Percentiles rank a stretch among this genome's conserved stretches.
Evolutionary conservation across 2,888 invertebrate species (phyloP).

Genomic region (Nemotelus nigrinus): DNA sequence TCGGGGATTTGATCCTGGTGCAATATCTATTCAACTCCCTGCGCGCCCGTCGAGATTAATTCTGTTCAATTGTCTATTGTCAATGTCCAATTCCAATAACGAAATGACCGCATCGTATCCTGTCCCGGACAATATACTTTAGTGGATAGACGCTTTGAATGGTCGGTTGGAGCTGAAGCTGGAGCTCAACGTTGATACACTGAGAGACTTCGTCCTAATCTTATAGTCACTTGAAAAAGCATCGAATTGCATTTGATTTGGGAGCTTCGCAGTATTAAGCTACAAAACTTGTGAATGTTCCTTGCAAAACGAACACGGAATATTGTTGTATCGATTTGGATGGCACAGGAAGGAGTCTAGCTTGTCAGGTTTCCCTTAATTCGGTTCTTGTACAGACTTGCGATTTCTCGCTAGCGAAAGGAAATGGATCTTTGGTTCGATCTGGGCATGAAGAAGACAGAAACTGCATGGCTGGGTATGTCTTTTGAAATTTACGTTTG

Average conservation of each 20-base stretch:
- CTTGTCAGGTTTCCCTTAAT: no score
- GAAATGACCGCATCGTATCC: slow-evolving; percentile 39
- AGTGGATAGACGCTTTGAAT: slow-evolving; percentile 2
- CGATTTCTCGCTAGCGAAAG: no score
- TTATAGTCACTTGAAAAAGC: slow-evolving; percentile 4
- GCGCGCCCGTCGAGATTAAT: slow-evolving; percentile 33
- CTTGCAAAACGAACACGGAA: not conserved
- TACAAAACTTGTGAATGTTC: not conserved
- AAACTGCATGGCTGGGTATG: no score
- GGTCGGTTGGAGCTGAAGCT: not conserved
- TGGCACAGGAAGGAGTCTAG: no score
- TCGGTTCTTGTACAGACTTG: no score
- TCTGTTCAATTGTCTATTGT: slow-evolving; percentile 42
- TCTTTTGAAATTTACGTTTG: no score
- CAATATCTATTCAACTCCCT: slow-evolving; percentile 1
- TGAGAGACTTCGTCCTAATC: slow-evolving; percentile 10
- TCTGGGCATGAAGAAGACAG: no score
- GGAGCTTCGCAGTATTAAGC: not conserved
- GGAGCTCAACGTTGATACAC: slow-evolving; percentile 4
- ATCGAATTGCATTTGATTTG: slow-evolving; percentile 35
- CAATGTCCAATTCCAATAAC: slow-evolving; percentile 36
- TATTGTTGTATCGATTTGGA: not conserved
- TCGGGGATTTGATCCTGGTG: not conserved
- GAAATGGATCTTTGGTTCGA: no score
- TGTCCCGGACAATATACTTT: slow-evolving; percentile 20